phyloP scores from a whole-genome alignment of 1,140 invertebrate species.

The Micrasema minimum region DNA sequence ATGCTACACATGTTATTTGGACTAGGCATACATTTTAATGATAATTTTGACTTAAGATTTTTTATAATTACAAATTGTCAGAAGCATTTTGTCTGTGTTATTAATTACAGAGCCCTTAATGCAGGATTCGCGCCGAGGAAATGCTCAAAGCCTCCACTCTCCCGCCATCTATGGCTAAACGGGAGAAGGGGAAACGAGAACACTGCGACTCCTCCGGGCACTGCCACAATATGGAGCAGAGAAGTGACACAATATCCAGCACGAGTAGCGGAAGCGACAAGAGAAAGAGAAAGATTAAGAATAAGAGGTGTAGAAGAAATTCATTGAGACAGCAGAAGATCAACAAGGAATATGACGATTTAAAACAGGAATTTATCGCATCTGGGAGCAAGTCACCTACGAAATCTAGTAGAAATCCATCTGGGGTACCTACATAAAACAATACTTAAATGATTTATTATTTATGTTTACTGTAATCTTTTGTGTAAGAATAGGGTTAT shows the following conservation, averaged over 20 bases:
- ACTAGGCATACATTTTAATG: too few species aligned
- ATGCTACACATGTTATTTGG: too few species aligned
- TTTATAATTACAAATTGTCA: too few species aligned
- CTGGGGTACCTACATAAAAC: neutral
- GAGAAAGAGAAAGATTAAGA: constrained; percentile 55
- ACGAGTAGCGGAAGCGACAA: constrained; percentile 56
- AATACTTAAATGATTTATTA: neutral
- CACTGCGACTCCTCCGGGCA: constrained; percentile 1
- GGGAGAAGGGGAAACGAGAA: constrained; percentile 67
- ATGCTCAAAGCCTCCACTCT: constrained; percentile 73
- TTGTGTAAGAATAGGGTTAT: too few species aligned
- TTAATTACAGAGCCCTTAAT: constrained; percentile 69
- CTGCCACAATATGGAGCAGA: constrained; percentile 58
- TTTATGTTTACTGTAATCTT: neutral
- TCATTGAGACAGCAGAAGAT: constrained; percentile 19
- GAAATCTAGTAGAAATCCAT: constrained; percentile 19
- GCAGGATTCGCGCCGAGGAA: constrained; percentile 75
- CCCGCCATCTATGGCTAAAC: constrained; percentile 75
- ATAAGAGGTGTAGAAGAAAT: constrained; percentile 52
- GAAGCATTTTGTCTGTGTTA: constrained; percentile 11
- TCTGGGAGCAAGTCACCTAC: constrained; percentile 14
- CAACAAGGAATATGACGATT: constrained; percentile 37
- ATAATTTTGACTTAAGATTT: too few species aligned
- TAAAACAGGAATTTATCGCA: constrained; percentile 30
- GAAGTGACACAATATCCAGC: constrained; percentile 57